Base-by-base conservation (phyloP, 2,797 vertebrate genomes). In the Brachyalestes nurse region DNA sequence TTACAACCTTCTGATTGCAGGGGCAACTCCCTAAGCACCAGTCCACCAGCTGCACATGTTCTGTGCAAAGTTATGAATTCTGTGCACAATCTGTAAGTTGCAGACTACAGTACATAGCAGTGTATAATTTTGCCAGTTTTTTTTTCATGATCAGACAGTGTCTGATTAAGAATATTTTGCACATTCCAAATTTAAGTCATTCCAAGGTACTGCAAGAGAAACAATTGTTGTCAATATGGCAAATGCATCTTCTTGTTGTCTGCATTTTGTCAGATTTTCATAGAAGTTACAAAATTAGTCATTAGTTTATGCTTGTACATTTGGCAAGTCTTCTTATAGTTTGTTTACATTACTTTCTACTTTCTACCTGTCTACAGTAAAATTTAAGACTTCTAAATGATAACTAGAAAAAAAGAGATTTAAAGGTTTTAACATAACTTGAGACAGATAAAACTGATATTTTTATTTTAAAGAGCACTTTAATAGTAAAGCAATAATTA, bases 51-150 rank as follows among this genome's bases (percentile, higher is more conserved):
- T 53, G 5, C 34, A 72, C 49, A 57, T 21, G 5, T 25, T 38
- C 79, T 55, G 40, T 49, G 0, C 0, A 34, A 72, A 81, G 87
- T 85, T 85, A 81, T 85, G 82, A 87, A 87, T 84, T 77, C 82
- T 65, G 51, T 84, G 87, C 74, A 91, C 88, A 40, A 85, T 82
- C 81, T 3, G 34, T 34, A 34, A 34, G 5, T 34, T 34, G 34
- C 34, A 34, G 2, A 61, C 80, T 87, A 83, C 84, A 86, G 88
- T 81, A 79, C 57, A 40, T 79, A 82, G 83, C 74, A 87, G 75
- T 17, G 66, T 86, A 93, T 91, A 82, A 89, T 87, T 86, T 69
- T 79, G 83, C 87, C 90, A 92, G 87, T 90, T 93, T 88, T 90
- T 90, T 91, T 82, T 79, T 28, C 28, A 28, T 28, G 28, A 3